Evolutionary conservation across 2,113 vertebrate species (phyloP).

Genomic region (Apodemus sylvaticus): DNA sequence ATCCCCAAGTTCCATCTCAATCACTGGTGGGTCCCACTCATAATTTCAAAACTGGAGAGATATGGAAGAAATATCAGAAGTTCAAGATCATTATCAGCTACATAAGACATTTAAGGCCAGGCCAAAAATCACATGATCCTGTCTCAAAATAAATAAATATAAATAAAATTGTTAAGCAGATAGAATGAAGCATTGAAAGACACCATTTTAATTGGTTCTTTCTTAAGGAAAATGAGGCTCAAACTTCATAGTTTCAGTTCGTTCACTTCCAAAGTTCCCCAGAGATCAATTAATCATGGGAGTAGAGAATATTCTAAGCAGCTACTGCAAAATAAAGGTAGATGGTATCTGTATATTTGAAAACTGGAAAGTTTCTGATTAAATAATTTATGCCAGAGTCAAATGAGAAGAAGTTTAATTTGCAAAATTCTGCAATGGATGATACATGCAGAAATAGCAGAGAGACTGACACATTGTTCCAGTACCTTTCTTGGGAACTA

Average conservation of each 20-base stretch:
- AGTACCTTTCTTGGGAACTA: neutral
- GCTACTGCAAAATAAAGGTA: neutral
- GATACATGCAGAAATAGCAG: neutral
- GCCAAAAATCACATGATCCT: neutral
- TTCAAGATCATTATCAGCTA: neutral
- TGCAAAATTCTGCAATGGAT: neutral
- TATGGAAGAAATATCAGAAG: neutral
- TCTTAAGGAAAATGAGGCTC: neutral
- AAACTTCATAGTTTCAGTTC: neutral
- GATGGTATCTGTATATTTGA: neutral
- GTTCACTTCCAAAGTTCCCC: neutral
- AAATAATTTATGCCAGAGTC: neutral
- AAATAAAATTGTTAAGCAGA: neutral
- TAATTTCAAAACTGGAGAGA: neutral
- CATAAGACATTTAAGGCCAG: neutral
- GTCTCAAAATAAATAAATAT: neutral
- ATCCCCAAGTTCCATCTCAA: neutral
- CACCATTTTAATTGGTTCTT: neutral
- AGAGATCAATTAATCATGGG: slow-evolving; percentile 54
- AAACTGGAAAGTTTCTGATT: neutral
- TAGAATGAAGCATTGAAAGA: neutral
- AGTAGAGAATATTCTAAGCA: neutral
- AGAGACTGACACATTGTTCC: neutral
- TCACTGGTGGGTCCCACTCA: neutral
- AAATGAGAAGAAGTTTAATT: neutral